phyloP scores from a whole-genome alignment of 2,888 invertebrate species.

The Drosophila parthenogenetica region DNA sequence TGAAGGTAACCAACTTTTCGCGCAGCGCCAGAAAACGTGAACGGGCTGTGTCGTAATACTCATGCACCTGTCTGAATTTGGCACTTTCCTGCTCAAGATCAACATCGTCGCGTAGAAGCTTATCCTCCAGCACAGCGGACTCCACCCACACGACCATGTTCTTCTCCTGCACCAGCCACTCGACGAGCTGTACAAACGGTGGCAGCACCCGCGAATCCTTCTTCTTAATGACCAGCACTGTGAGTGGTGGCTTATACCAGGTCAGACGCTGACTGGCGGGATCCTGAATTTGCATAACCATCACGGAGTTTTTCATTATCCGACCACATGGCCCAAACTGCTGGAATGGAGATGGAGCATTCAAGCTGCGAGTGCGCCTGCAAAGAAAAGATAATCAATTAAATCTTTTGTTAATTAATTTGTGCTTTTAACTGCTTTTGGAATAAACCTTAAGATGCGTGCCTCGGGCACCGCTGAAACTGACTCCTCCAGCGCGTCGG shows the following conservation, averaged over 20 bases:
- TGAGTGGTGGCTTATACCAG: conserved; percentile 98
- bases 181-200: conserved; percentile 97
- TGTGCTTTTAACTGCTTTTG: background rate
- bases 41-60: conserved; percentile 77
- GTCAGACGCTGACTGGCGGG: conserved; percentile 98
- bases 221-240: conserved; percentile 98
- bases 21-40: conserved; percentile 90
- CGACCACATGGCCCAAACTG: conserved; percentile 99
- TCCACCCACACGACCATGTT: conserved; percentile 98
- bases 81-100: conserved; percentile 83
- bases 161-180: conserved; percentile 97
- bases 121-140: conserved; percentile 94
- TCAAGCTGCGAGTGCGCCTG: conserved; percentile 97
- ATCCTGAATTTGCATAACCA: conserved; percentile 99
- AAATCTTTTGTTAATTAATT: background rate
- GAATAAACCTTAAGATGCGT: conserved; percentile 56
- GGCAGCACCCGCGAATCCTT: conserved; percentile 95
- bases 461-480: conserved; percentile 33
- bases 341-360: conserved; percentile 98
- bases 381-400: conserved; percentile 80
- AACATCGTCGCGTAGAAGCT: conserved; percentile 90
- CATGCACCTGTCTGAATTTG: conserved; percentile 67
- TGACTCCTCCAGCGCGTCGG: conserved; percentile 16
- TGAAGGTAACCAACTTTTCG: conserved; percentile 93
- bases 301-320: conserved; percentile 98